Evolutionary conservation across 1,140 invertebrate species (phyloP).

Genomic region (Nylanderia fulva): DNA sequence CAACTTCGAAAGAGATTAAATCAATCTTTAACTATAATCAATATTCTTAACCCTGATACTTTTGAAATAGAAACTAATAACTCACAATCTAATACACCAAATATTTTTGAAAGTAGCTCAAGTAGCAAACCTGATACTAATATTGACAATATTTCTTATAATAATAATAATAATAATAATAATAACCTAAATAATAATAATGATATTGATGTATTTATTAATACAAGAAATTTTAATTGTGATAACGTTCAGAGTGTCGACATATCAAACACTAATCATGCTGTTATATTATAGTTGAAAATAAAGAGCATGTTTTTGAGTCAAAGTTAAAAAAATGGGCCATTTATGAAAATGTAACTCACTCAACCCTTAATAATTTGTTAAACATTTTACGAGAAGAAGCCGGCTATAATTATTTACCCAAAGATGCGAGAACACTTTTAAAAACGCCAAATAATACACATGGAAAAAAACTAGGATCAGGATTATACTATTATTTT

Average conservation of each 20-base stretch:
- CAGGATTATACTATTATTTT: conserved; percentile 18
- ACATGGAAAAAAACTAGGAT: conserved; percentile 6
- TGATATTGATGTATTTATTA: background rate
- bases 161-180: conserved; percentile 21
- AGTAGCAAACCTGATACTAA: no score
- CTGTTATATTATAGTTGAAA: background rate
- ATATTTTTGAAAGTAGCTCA: no score
- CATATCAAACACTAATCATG: background rate
- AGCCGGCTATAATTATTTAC: conserved; percentile 2
- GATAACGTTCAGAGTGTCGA: background rate
- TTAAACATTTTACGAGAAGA: conserved; percentile 8
- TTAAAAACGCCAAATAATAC: conserved; percentile 2
- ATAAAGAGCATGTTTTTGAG: conserved; percentile 13
- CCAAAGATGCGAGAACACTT: conserved; percentile 17
- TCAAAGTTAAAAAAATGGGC: background rate
- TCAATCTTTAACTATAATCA: no score
- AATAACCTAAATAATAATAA: no score
- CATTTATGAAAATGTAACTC: background rate
- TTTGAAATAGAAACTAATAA: no score
- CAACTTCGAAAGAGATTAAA: no score
- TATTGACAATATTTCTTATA: no score
- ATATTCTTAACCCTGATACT: no score
- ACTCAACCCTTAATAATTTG: conserved; percentile 15
- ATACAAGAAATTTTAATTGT: conserved; percentile 13
- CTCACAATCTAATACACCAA: no score